These are phyloP conservation scores for Liparis tanakae DNA, from an alignment of 2,797 vertebrate species.

Conservation along the genomic window DNA sequence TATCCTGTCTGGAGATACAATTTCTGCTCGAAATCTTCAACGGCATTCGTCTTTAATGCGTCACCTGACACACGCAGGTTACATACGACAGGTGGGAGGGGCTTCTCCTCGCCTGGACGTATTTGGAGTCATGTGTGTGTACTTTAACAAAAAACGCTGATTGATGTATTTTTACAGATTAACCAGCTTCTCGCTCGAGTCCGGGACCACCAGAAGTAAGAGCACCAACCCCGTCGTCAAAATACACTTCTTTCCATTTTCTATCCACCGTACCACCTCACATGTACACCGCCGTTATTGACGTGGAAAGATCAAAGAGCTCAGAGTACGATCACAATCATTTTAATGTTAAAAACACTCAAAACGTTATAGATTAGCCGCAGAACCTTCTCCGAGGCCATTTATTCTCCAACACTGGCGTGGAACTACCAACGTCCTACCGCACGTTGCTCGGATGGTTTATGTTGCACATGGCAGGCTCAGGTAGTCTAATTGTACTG, in stretches of 20 bases:
- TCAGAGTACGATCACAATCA: neutral
- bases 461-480: neutral
- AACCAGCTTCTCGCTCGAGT: conserved; percentile 81
- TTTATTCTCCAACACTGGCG: neutral
- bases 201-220: conserved; percentile 82
- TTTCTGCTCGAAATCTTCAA: neutral
- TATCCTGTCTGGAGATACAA: neutral
- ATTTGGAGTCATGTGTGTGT: neutral
- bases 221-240: neutral
- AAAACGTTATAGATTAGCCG: neutral
- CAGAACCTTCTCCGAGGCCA: neutral
- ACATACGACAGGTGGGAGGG: neutral
- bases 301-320: neutral
- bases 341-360: conserved; percentile 13
- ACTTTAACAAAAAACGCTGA: conserved; percentile 8
- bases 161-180: conserved; percentile 72
- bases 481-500: neutral
- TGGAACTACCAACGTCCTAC: neutral
- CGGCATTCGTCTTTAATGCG: neutral
- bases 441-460: neutral
- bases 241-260: neutral
- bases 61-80: neutral
- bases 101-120: neutral
- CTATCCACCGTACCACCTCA: neutral
- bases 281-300: neutral